A percentile compares a stretch with the other conserved stretches of the same genome.
phyloP scores from a whole-genome alignment of 2,113 vertebrate species.

The Ceyx melanurus region DNA sequence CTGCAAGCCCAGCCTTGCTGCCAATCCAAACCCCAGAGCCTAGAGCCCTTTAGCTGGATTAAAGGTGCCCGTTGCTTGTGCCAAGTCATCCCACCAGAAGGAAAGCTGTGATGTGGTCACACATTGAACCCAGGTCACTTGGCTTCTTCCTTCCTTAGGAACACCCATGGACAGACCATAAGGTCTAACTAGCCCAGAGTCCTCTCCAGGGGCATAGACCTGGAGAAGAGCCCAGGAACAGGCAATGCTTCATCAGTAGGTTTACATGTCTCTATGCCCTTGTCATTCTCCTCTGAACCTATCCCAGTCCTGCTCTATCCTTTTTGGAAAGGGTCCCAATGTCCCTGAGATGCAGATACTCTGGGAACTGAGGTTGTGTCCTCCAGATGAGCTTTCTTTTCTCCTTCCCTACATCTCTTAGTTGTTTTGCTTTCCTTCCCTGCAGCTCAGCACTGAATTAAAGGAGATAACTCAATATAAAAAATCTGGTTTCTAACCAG shows the following conservation, averaged over 20 bases:
- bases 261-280: not conserved
- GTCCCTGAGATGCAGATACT: not conserved
- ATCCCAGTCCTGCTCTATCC: not conserved
- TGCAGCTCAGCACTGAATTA: not conserved
- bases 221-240: slow-evolving; percentile 6
- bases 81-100: not conserved
- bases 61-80: not conserved
- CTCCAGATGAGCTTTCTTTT: not conserved
- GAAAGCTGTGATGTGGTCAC: not conserved
- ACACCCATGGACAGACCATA: not conserved
- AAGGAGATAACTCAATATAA: not conserved
- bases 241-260: not conserved
- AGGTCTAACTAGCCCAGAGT: not conserved
- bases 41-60: not conserved
- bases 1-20: not conserved
- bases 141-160: not conserved
- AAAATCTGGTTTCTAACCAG: not conserved
- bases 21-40: not conserved
- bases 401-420: not conserved
- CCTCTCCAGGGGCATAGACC: not conserved
- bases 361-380: not conserved
- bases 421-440: not conserved
- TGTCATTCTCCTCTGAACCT: not conserved
- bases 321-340: not conserved
- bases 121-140: not conserved